Evolutionary conservation across 2,113 vertebrate species (phyloP).

Genomic region (Gavia stellata): DNA sequence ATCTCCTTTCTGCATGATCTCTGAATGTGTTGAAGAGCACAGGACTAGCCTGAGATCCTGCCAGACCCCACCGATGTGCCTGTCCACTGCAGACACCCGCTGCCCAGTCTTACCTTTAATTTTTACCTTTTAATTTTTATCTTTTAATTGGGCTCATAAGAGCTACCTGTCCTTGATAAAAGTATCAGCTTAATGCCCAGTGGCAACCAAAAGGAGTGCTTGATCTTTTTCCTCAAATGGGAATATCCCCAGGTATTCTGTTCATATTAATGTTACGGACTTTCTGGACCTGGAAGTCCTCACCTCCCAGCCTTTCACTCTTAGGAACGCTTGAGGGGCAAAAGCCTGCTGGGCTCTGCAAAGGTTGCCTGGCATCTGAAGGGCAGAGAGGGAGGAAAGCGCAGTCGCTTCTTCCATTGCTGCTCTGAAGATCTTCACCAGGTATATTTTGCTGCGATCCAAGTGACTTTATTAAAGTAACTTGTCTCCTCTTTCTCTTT

Average conservation of each 20-base stretch:
- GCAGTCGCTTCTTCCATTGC: not conserved
- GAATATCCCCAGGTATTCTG: not conserved
- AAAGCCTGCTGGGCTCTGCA: not conserved
- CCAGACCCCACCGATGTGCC: not conserved
- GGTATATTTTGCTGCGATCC: not conserved
- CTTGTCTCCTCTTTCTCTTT: not conserved
- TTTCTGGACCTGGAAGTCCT: not conserved
- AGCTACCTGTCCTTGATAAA: not conserved
- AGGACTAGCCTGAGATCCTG: not conserved
- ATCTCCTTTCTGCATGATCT: not conserved
- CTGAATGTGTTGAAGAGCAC: not conserved
- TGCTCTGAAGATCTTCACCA: not conserved
- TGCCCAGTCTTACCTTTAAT: not conserved
- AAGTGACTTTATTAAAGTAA: not conserved
- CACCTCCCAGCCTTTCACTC: not conserved
- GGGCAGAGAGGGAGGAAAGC: not conserved
- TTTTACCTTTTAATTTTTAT: not conserved
- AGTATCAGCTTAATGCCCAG: not conserved
- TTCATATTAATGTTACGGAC: not conserved
- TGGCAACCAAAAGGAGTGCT: not conserved
- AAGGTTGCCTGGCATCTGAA: not conserved
- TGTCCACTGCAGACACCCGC: fast-evolving
- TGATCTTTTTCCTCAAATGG: not conserved
- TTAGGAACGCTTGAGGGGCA: not conserved
- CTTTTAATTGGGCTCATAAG: not conserved